Base-by-base conservation (phyloP, 2,113 vertebrate genomes). In the Epinephelus lanceolatus region DNA sequence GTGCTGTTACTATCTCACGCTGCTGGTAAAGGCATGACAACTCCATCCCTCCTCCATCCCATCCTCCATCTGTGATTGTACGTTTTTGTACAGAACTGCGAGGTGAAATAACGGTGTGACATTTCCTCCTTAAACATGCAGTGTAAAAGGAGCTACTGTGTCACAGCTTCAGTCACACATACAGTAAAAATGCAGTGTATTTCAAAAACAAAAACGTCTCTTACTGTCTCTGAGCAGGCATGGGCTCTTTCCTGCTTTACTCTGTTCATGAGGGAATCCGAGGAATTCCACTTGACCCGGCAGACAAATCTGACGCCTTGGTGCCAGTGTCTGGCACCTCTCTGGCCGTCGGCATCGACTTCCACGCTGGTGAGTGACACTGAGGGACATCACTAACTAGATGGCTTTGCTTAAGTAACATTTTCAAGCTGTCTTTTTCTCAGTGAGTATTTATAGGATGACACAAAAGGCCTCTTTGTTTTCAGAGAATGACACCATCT, bases 191-290 rank as follows among this genome's bases (percentile, higher is more conserved):
- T 78, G 45, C 25, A 27, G 67, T 0, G 2, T 57, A n/a, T 70
- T 45, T 45, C 40, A 27, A 76, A 75, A 81, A 67, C 53, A 45
- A 56, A 55, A 72, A 21, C 17, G 3, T 51, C 25, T 17, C 62
- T 47, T 67, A 1, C 27, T 69, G 2, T 88, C 33, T 81, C 62
- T 77, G 61, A 73, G 56, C 93, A 99, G 98, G 98, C 1, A 98
- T 99, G 90, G 98, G 97, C 53, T 99, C 98, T 57, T 99, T 99
- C 91, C 95, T 99, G 55, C 95, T 99, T 30, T 99, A 99, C 79
- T 99, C 98, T 0, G 98, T 99, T 67, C 98, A 99, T 0, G 98
- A 99, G 91, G 98, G 98, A 47, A 99, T 99, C 86, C 94, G 98
- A 0, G 98, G 98, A 85, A 98, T 99, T 75, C 98, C 98, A 0